Base-by-base conservation (phyloP, 1,140 invertebrate genomes). In the Nylanderia fulva region DNA sequence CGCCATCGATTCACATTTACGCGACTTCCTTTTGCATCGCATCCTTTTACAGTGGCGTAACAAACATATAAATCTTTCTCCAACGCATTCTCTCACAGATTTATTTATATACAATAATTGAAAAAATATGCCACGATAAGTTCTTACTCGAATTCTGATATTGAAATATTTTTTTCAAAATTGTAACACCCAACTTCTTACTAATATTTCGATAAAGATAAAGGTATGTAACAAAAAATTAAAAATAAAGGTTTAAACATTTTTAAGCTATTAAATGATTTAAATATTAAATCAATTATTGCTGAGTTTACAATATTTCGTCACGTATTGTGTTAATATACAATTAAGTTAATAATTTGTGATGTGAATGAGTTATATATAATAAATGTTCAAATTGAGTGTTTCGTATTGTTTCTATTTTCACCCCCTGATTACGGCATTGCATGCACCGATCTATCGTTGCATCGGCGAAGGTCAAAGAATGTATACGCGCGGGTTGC, bases 1-100 rank as follows among this genome's bases (percentile, higher is more conserved):
- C 71, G 45, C 86, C 86, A 71, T 87, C 84, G 89, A 90, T 91
- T 89, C 89, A 87, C 90, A 66, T 86, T 86, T 84, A 85, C 76
- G 39, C 75, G 76, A 86, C 84, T 89, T 89, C 87, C 87, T 89
- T 80, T 29, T 76, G 84, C 75, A n/a, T 13, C 45, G 33, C 27
- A 33, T 61, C 42, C n/a, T 56, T n/a, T n/a, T n/a, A 1, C 86
- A 88, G 54, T 83, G 86, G 63, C 87, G 86, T 89, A 83, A 82
- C 36, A 1, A 82, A 33, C 29, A 15, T 29, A 33, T 29, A 33
- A 54, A 61, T 69, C 36, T 54, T 21, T 18, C 11, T n/a, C 4
- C 56, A 29, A 5, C 36, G 42, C 7, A n/a, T n/a, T 9, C 3
- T 54, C 7, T 39, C 63, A n/a, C n/a, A n/a, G 45, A 21, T 39